Conservation (phyloP, 2,113 vertebrate genomes). For the Phylloscopus trochilus region DNA sequence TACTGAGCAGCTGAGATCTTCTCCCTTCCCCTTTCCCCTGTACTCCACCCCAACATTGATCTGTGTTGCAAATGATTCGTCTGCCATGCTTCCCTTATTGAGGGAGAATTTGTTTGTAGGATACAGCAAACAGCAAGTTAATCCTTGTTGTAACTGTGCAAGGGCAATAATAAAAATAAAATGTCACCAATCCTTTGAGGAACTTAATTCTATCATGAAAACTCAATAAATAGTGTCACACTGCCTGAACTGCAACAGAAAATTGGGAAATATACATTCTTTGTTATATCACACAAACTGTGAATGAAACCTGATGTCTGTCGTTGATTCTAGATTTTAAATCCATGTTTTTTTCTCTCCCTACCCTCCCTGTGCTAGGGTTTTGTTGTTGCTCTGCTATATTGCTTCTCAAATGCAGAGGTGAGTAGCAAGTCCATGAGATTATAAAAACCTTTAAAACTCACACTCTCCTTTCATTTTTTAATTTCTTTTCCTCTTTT, state of each 20-base stretch:
- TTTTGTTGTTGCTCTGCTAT: constrained; percentile 68
- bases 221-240: background rate
- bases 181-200: fast-evolving
- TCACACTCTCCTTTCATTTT: fast-evolving
- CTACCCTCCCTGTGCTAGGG: constrained; percentile 21
- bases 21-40: background rate
- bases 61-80: background rate
- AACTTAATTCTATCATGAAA: background rate
- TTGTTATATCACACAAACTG: background rate
- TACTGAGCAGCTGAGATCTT: background rate
- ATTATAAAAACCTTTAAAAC: background rate
- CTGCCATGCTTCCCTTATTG: background rate
- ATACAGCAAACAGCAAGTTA: background rate
- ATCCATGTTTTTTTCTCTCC: background rate
- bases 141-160: background rate
- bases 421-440: constrained; percentile 22
- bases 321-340: background rate
- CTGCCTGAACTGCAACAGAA: background rate
- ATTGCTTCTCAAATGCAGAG: constrained; percentile 75
- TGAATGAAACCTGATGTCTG: background rate
- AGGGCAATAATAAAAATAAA: background rate
- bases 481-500: background rate
- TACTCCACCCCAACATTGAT: background rate
- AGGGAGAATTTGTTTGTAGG: background rate
- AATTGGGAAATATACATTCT: background rate